A percentile compares a stretch with the other conserved stretches of the same genome.
phyloP scores from a whole-genome alignment of 2,797 vertebrate genomes.

The Rhyacichthys aspro region DNA sequence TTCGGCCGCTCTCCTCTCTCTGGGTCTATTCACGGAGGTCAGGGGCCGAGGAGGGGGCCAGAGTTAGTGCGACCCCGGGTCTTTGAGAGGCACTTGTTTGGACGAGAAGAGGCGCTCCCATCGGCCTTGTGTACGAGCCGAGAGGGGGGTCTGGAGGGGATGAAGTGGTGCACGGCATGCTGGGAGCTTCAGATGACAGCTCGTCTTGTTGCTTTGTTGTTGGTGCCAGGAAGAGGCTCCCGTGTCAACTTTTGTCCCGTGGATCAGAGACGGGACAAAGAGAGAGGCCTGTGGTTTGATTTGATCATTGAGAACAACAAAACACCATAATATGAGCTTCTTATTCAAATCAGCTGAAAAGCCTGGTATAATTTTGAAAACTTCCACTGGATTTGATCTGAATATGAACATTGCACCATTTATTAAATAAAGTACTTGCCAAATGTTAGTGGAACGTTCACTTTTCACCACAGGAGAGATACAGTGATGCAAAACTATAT shows the following conservation, averaged over 20 bases:
- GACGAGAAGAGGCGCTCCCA: constrained; percentile 37
- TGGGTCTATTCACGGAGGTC: constrained; percentile 63
- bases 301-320: not conserved
- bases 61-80: constrained; percentile 26
- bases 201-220: constrained; percentile 17
- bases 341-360: no score
- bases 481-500: not conserved
- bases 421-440: not conserved
- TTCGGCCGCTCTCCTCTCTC: constrained; percentile 22
- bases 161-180: constrained; percentile 20
- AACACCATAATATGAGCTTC: not conserved
- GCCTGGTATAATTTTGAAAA: no score
- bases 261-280: constrained; percentile 19
- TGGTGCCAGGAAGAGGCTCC: constrained; percentile 10
- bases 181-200: constrained; percentile 23
- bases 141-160: constrained; percentile 5
- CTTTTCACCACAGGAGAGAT: not conserved
- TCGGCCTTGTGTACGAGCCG: constrained; percentile 31
- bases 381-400: no score
- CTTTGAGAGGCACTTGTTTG: constrained; percentile 53
- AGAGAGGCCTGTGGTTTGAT: constrained; percentile 2
- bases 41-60: constrained; percentile 42
- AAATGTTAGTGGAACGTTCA: not conserved
- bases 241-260: constrained; percentile 12
- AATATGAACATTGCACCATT: not conserved